phyloP scores from a whole-genome alignment of 2,888 invertebrate species.

The Protodeltote pygarga region DNA sequence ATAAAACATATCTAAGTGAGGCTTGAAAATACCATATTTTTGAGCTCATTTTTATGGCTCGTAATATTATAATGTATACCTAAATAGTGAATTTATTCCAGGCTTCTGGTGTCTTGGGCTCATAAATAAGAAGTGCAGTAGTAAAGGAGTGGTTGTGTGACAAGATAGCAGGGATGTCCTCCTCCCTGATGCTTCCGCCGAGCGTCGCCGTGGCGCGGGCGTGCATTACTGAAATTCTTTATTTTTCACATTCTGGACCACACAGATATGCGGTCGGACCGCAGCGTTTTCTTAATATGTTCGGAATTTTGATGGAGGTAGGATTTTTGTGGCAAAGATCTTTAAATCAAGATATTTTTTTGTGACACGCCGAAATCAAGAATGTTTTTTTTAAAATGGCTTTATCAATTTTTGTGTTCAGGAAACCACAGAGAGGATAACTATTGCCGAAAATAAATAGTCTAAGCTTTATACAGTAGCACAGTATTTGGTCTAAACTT shows the following conservation, averaged over 20 bases:
- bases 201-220: constrained; percentile 59
- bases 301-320: constrained; percentile 8
- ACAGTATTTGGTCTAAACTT: too few relatives aligned
- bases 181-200: constrained; percentile 68
- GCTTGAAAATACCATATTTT: too few relatives aligned
- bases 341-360: too few relatives aligned
- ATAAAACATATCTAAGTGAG: too few relatives aligned
- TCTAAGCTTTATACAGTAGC: too few relatives aligned
- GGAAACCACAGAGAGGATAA: too few relatives aligned
- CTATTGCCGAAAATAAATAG: too few relatives aligned
- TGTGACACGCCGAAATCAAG: too few relatives aligned
- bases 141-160: constrained; percentile 72
- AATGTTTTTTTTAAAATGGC: too few relatives aligned
- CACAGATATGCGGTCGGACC: constrained; percentile 55
- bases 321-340: too few relatives aligned
- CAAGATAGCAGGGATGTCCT: constrained; percentile 77
- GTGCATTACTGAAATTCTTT: constrained; percentile 75
- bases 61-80: constrained; percentile 39
- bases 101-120: constrained; percentile 69
- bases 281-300: constrained; percentile 29
- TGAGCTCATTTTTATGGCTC: too few relatives aligned
- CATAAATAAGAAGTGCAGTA: constrained; percentile 74
- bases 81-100: constrained; percentile 65
- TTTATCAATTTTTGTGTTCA: too few relatives aligned
- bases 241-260: constrained; percentile 63